Conservation (phyloP, 2,888 invertebrate species). For the Mactromeris polynyma region DNA sequence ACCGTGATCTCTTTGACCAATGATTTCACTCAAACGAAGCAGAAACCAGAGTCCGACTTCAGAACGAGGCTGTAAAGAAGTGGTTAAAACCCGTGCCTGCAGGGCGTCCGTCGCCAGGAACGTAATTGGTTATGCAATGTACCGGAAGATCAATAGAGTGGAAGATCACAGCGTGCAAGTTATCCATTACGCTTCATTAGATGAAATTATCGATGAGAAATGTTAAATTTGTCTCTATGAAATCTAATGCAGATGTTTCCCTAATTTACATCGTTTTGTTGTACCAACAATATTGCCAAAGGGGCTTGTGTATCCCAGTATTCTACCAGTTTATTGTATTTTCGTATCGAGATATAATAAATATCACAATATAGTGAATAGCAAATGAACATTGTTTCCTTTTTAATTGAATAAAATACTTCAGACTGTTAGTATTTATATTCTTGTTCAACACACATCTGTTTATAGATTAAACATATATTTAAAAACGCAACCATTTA, state of each 20-base stretch:
- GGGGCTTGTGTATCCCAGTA: too few relatives aligned
- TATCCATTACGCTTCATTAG: conserved; percentile 39
- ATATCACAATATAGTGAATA: too few relatives aligned
- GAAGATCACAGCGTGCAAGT: conserved; percentile 27
- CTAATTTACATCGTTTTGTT: background rate
- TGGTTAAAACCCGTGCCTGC: conserved; percentile 27
- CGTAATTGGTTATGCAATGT: conserved; percentile 18
- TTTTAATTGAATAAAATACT: too few relatives aligned
- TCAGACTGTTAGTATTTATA: too few relatives aligned
- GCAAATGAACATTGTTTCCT: too few relatives aligned
- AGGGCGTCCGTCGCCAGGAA: conserved; percentile 44
- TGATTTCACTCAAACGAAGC: conserved; percentile 25
- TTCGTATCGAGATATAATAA: too few relatives aligned
- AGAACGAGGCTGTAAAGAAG: conserved; percentile 26
- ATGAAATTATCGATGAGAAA: conserved; percentile 25
- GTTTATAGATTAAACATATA: too few relatives aligned
- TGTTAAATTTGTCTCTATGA: conserved; percentile 9
- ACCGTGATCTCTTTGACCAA: conserved; percentile 52
- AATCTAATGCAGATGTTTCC: background rate
- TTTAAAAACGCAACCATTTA: too few relatives aligned
- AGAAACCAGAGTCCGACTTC: conserved; percentile 10
- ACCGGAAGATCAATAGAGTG: conserved; percentile 33
- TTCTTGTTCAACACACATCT: too few relatives aligned
- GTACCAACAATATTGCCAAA: too few relatives aligned
- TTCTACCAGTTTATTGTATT: too few relatives aligned